Base-by-base conservation (phyloP, 2,113 vertebrate species). In the Buteo buteo region DNA sequence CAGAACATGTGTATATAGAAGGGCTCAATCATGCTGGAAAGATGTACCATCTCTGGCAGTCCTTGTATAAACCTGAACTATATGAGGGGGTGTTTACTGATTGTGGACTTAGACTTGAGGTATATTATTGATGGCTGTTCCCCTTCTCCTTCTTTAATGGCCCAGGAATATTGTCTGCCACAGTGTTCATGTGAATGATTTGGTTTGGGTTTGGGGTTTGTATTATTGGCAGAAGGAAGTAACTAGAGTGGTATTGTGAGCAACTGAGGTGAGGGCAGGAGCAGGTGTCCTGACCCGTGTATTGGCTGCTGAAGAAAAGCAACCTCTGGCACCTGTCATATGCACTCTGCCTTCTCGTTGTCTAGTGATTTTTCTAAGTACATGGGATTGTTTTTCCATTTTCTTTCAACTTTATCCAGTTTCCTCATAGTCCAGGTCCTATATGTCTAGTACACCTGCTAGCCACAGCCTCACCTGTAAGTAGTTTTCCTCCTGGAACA, bases 301-400 rank as follows among this genome's bases (percentile, higher is more conserved):
- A 18, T 42, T 66, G 50, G 34, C 70, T 59, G 49, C 65, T 62
- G 44, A 47, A 88, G 62, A 57, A 95, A 65, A 88, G 11, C 26
- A 25, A 3, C 16, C 3, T 58, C 28, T 42, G 49, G 50, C 34
- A 36, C 34, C 55, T 77, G 29, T 82, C 50, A 24, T 3, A 9
- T 32, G 36, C 50, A 57, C 18, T 18, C 49, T 61, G 20, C 28
- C n/a, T 82, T 28, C 25, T 69, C n/a, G 18, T 47, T 6, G 3
- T 4, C 57, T 40, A 16, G 21, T 19, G 29, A 7, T 45, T 72
- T 55, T 52, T 42, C 21, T 16, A 40, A 40, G 4, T 7, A 20
- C 7, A 2, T 59, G 10, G 10, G 4, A 9, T 6, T 0, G 2
- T 26, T 73, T 26, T 3, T 14, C 18, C 26, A 19, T 36, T 71